Base-by-base conservation (phyloP, 2,113 vertebrate species). In the Syngnathoides biaculeatus region DNA sequence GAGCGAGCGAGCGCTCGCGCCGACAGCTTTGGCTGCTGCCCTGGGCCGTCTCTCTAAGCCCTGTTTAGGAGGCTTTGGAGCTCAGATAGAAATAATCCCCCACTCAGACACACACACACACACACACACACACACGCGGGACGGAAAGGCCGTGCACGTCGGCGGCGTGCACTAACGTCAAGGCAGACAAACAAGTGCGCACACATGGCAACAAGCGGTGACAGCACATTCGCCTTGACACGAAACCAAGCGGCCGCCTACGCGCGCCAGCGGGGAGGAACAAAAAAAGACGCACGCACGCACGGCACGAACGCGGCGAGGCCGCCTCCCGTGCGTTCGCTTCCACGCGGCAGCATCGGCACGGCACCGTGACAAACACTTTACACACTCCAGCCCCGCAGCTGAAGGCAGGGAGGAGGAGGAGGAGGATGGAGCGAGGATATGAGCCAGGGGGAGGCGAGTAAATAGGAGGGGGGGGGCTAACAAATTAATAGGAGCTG, bases 61-160 rank as follows among this genome's bases (percentile, higher is more conserved):
- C 87, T 90, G 89, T 90, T 89, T 90, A 89, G 87, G 82, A 89
- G 86, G 89, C 89, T 90, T 89, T 90, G 87, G 87, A 88, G 89
- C 89, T 88, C 89, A 89, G 86, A 90, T 87, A 90, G 86, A 89
- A 89, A 89, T 90, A 90, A 90, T 90, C 89, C 87, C 86, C 82
- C 86, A 86, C 89, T 90, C 87, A 89, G 81, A 86, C 89, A 77
- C 86, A 89, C 86, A 81, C 79, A 77, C 74, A 58, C 45, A 71
- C 67, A 47, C 61, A 22, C 66, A 65, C 50, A 53, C 68, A 59
- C 4, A 68, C 75, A 56, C 59, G 13, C 7, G 3, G 35, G 64
- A 64, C 52, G 47, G 70, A 50, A 70, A 64, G 61, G 5, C 64
- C 48, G 48, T 8, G 48, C 48, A 8, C 8, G 48, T n/a, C n/a